phyloP scores from a whole-genome alignment of 2,888 invertebrate species.

The Tetragonula carbonaria region DNA sequence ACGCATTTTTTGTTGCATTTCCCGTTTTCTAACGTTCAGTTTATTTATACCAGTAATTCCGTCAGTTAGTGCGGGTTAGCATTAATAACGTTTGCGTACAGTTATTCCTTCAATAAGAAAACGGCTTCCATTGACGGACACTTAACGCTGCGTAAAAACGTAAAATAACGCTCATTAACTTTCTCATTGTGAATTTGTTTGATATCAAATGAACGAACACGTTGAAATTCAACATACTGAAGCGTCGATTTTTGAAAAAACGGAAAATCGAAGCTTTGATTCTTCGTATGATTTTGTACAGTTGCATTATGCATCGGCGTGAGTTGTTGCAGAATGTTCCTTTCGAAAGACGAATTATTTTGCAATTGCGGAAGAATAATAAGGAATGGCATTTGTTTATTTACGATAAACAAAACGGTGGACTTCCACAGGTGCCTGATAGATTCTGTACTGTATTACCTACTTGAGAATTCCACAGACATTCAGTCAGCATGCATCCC shows the following conservation, averaged over 20 bases:
- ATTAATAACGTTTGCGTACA: conserved; percentile 11
- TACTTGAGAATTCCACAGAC: conserved; percentile 11
- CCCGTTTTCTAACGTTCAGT: conserved; percentile 34
- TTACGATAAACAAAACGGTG: conserved; percentile 6
- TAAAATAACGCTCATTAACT: neutral
- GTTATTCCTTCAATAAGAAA: conserved; percentile 19
- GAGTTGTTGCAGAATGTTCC: too few relatives aligned
- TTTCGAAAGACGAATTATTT: neutral
- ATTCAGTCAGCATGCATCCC: conserved; percentile 15
- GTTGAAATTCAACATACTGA: neutral
- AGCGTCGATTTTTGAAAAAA: neutral
- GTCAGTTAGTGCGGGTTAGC: neutral
- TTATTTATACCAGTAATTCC: conserved; percentile 9
- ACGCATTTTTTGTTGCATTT: conserved; percentile 37
- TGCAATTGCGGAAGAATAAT: neutral
- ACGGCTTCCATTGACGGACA: conserved; percentile 2
- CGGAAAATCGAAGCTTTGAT: neutral
- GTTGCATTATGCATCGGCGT: neutral
- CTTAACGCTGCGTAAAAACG: neutral
- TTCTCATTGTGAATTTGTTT: neutral
- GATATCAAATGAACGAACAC: neutral
- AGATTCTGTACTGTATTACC: neutral
- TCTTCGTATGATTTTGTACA: neutral
- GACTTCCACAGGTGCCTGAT: neutral
- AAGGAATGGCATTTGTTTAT: neutral